Percentiles rank a stretch among this genome's conserved stretches.
Evolutionary conservation across 2,797 vertebrate species (phyloP).

Genomic region (Zenarchopterus dispar): DNA sequence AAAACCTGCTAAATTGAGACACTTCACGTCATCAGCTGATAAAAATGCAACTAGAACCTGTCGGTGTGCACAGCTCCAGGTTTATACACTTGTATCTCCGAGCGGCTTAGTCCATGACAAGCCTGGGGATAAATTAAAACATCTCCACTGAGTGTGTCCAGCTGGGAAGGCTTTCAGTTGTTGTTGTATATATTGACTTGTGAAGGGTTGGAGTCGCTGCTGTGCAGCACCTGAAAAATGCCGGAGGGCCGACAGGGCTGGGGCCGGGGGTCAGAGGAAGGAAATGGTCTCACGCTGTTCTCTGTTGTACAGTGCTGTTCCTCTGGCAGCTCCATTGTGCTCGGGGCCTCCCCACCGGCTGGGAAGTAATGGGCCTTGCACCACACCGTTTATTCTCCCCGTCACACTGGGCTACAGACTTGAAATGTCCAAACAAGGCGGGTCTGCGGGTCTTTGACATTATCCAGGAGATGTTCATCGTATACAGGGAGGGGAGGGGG

Average conservation of each 20-base stretch:
- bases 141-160: constrained; percentile 40
- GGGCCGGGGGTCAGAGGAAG: constrained; percentile 77
- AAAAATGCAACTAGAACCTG: neutral
- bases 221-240: constrained; percentile 76
- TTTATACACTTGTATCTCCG: neutral
- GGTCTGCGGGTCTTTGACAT: neutral
- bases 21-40: too few relatives aligned
- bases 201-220: constrained; percentile 58
- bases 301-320: constrained; percentile 76
- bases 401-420: constrained; percentile 22
- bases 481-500: too few relatives aligned
- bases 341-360: constrained; percentile 69
- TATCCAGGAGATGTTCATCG: too few relatives aligned
- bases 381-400: constrained; percentile 48
- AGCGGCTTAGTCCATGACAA: constrained; percentile 19
- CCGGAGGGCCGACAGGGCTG: constrained; percentile 44
- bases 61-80: neutral
- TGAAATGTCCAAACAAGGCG: constrained; percentile 10
- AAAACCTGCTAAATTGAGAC: too few relatives aligned
- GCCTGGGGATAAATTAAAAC: constrained; percentile 34
- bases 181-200: constrained; percentile 45
- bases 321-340: constrained; percentile 78
- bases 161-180: constrained; percentile 34
- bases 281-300: constrained; percentile 82
- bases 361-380: constrained; percentile 69